Base-by-base conservation (phyloP, 2,113 vertebrate species). In the Syngnathus typhle region DNA sequence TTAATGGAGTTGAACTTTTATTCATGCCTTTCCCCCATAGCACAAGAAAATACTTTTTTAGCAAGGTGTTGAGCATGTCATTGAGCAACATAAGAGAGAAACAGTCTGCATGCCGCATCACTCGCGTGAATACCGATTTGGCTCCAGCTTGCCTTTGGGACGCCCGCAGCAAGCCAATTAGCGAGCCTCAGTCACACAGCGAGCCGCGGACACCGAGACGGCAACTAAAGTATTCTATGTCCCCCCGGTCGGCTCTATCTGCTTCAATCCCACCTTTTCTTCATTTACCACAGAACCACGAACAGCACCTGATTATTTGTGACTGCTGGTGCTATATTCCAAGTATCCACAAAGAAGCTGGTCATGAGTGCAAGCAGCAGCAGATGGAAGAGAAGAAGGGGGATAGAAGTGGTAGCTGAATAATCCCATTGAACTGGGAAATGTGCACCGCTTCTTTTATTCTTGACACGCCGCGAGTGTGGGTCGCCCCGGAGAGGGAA, bases 151-250 rank as follows among this genome's bases (percentile, higher is more conserved):
- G 84, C 84, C 83, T 80, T 75, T 86, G 87, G 87, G 84, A 88
- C 11, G 76, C 79, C 75, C 72, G 77, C 81, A 76, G 85, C 79
- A 82, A 85, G 85, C 80, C 85, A 87, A 89, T 89, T 87, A 88
- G 82, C 56, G 44, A 79, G 77, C 77, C 74, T 81, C 80, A 82
- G 79, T 85, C 76, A 73, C 73, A 74, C 54, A 43, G 60, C 77
- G 69, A 63, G 80, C 63, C 65, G 73, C 72, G 70, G 73, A 80
- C 78, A 81, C 73, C 67, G 68, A 77, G 69, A 76, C 51, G 69
- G 82, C 79, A 80, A 78, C 73, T 81, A 77, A 77, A 78, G 74
- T 82, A 74, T 79, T 74, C 83, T 80, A 71, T n/a, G 72, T 76
- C 66, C 66, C 66, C 67, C 56, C 58, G 67, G 41, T 36, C 38